phyloP scores from a whole-genome alignment of 2,797 vertebrate genomes.

The Phrynocephalus vlangalii region DNA sequence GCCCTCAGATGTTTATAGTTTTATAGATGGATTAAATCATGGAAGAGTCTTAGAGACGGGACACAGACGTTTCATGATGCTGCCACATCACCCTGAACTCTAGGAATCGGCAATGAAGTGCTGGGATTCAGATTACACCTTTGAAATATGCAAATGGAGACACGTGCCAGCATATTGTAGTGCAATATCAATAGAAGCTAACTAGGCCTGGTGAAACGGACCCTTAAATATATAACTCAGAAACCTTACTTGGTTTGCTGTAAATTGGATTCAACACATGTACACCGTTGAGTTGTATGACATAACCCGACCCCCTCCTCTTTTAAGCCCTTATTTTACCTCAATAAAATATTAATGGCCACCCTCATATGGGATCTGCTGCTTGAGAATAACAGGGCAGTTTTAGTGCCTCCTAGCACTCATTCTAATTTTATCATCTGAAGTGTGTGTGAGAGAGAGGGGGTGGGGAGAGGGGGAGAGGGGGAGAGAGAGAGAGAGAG shows the following conservation, averaged over 20 bases:
- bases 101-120: slow-evolving; percentile 21
- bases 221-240: no score
- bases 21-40: slow-evolving; percentile 55
- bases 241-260: no score
- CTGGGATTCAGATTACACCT: neutral
- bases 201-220: no score
- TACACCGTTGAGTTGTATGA: neutral
- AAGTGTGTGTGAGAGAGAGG: no score
- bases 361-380: neutral
- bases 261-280: no score
- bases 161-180: neutral
- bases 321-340: neutral
- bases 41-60: slow-evolving; percentile 61
- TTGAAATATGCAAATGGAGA: no score
- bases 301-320: neutral
- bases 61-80: slow-evolving; percentile 58
- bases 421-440: no score
- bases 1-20: slow-evolving; percentile 62
- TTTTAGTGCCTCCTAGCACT: no score
- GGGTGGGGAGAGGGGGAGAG: no score
- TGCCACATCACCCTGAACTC: slow-evolving; percentile 2
- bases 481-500: no score
- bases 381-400: no score
- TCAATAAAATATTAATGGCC: neutral
- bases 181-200: no score